These are phyloP conservation scores for Siniperca knerii DNA, from an alignment of 2,113 vertebrate genomes.

Conservation along the genomic window DNA sequence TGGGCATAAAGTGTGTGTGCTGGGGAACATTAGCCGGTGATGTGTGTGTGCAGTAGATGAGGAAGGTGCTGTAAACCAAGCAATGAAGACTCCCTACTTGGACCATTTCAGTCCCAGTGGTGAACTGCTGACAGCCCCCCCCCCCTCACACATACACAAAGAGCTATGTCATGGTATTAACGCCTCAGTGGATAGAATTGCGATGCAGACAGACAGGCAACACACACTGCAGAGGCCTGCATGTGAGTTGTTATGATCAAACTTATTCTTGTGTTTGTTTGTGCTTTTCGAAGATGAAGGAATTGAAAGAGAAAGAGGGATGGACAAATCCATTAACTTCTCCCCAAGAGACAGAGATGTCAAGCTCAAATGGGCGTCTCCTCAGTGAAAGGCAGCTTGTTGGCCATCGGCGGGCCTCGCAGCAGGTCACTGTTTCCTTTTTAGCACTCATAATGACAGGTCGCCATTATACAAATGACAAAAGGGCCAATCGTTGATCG, in stretches of 20 bases:
- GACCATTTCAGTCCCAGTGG: slow-evolving; percentile 59
- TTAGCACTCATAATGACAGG: slow-evolving; percentile 47
- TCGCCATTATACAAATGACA: slow-evolving; percentile 44
- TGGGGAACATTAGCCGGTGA: slow-evolving; percentile 44
- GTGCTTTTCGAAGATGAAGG: slow-evolving; percentile 10
- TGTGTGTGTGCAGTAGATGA: slow-evolving; percentile 38
- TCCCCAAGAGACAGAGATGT: slow-evolving; percentile 19
- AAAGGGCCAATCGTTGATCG: slow-evolving; percentile 58
- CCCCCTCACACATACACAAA: slow-evolving; percentile 5
- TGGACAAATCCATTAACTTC: slow-evolving; percentile 53
- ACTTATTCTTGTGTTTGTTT: slow-evolving; percentile 41
- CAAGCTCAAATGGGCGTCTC: slow-evolving; percentile 25
- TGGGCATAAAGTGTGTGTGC: slow-evolving; percentile 31
- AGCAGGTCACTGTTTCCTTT: slow-evolving; percentile 50
- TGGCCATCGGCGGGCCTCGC: slow-evolving; percentile 19
- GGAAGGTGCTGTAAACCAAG: slow-evolving; percentile 42
- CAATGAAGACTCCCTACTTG: slow-evolving; percentile 53
- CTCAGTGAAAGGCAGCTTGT: slow-evolving; percentile 27
- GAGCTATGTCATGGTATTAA: slow-evolving; percentile 35
- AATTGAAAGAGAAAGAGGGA: slow-evolving; percentile 5
- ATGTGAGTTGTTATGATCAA: slow-evolving; percentile 31
- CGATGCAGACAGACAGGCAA: slow-evolving; percentile 23
- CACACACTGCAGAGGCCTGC: slow-evolving; percentile 8
- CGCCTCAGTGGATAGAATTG: slow-evolving; percentile 47
- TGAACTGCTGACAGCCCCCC: slow-evolving; percentile 58